phyloP scores from a whole-genome alignment of 1,140 invertebrate species.

The Brachionus plicatilis region DNA sequence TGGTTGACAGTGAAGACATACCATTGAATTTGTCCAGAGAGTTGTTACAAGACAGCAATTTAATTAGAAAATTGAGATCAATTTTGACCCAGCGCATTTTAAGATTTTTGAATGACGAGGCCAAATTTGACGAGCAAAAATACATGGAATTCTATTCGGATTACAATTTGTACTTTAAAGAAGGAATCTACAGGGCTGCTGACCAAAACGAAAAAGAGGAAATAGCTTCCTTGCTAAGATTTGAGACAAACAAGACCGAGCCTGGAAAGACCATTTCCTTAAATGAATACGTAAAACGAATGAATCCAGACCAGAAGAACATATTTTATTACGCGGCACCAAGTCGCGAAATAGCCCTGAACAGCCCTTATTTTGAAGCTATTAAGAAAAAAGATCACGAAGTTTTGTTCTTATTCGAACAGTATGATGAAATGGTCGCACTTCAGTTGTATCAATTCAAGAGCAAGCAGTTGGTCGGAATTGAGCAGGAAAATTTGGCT shows the following conservation, averaged over 20 bases:
- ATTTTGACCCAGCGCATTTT: slow-evolving; percentile 78
- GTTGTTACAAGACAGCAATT: slow-evolving; percentile 81
- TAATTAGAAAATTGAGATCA: slow-evolving; percentile 66
- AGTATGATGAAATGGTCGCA: slow-evolving; percentile 88
- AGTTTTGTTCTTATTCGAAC: slow-evolving; percentile 89
- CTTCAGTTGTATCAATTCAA: slow-evolving; percentile 81
- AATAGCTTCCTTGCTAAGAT: slow-evolving; percentile 79
- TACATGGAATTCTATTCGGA: slow-evolving; percentile 83
- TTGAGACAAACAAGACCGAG: slow-evolving; percentile 77
- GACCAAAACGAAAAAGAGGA: slow-evolving; percentile 79
- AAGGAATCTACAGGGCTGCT: slow-evolving; percentile 78
- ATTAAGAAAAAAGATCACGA: slow-evolving; percentile 74
- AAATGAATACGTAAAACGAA: slow-evolving; percentile 70
- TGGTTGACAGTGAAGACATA: slow-evolving; percentile 96
- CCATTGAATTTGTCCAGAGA: slow-evolving; percentile 92
- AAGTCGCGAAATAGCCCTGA: slow-evolving; percentile 79
- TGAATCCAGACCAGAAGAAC: slow-evolving; percentile 71
- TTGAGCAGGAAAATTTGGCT: slow-evolving; percentile 82
- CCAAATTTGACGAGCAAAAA: slow-evolving; percentile 73
- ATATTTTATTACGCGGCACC: slow-evolving; percentile 90
- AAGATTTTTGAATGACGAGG: slow-evolving; percentile 76
- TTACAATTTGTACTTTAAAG: slow-evolving; percentile 86
- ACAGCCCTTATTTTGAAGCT: slow-evolving; percentile 88
- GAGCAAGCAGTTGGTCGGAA: slow-evolving; percentile 71
- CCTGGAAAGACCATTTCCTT: slow-evolving; percentile 73